Base-by-base conservation (phyloP, 2,797 vertebrate species). In the Sitta carolinensis region DNA sequence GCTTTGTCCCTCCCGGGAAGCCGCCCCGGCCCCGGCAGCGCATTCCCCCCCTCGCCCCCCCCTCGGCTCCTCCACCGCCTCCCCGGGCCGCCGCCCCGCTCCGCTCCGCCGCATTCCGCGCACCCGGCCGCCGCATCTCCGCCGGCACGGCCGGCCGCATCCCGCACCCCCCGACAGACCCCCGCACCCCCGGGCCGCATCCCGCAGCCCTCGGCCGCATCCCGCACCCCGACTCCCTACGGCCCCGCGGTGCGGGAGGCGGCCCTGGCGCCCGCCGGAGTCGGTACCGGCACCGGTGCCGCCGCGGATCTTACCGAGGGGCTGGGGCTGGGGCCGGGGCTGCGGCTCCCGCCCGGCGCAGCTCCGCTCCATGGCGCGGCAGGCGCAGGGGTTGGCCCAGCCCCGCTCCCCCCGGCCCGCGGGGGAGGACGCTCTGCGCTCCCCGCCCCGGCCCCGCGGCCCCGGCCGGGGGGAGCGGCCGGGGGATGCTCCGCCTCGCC, bases 1-100 rank as follows among this genome's bases (percentile, higher is more conserved):
- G 81, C 89, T 94, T 94, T 94, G 93, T 94, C 92, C 83, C 84
- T 70, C 68, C 30, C 38, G 68, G 30, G 50, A 70, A 70, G 68
- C 50, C 50, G 38, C 51, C 68, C 68, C 38, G 67, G 50, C 50
- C 48, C 36, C 50, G 36, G 67, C 67, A n/a, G 22, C 17, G 50
- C 67, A 6, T 52, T 50, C 7, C 36, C 64, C 40, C 20, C 29
- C 67, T 8, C 48, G 29, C 36, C 20, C 34, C 45, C 34, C 22
- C 27, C 40, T 40, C 58, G 21, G n/a, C n/a, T 50, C n/a, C n/a
- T 50, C 45, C 64, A 7, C 45, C 66, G 34, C 34, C 15, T 51
- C 27, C 27, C 34, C 27, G 34, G 26, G 66, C 66, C 47, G 34
- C 66, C 66, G 66, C 47, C 66, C 64, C 47, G 47, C 64, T 50